phyloP scores from a whole-genome alignment of 2,888 invertebrate species.

The Oscheius myriophilus region DNA sequence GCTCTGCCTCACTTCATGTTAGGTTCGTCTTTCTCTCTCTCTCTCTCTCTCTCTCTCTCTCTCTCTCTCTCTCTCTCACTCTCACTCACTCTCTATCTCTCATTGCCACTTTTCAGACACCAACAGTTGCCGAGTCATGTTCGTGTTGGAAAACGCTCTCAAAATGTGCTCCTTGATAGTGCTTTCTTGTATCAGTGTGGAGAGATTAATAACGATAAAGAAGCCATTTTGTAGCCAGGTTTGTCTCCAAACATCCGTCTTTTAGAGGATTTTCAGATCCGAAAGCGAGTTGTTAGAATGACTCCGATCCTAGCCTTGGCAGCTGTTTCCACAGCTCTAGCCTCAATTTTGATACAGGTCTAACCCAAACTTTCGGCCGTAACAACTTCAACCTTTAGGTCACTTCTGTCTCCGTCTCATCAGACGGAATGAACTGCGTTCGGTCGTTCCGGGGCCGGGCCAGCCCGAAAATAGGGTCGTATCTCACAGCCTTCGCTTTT shows the following conservation, averaged over 20 bases:
- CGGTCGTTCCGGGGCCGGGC: slow-evolving; percentile 40
- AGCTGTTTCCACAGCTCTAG: slow-evolving; percentile 51
- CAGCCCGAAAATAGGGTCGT: slow-evolving; percentile 38
- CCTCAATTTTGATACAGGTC: slow-evolving; percentile 55
- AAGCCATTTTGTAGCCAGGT: slow-evolving; percentile 68
- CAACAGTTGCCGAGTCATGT: slow-evolving; percentile 61
- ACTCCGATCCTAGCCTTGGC: slow-evolving; percentile 63
- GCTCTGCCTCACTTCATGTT: slow-evolving; percentile 62
- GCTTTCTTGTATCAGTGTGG: slow-evolving; percentile 66
- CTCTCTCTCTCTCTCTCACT: background rate
- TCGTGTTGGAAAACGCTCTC: slow-evolving; percentile 62
- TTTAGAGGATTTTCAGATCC: too few relatives aligned
- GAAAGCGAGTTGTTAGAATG: slow-evolving; percentile 61
- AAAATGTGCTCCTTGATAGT: slow-evolving; percentile 66
- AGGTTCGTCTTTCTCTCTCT: slow-evolving; percentile 38
- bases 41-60: background rate
- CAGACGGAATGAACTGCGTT: slow-evolving; percentile 58
- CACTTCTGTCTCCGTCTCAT: slow-evolving; percentile 46
- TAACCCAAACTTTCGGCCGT: background rate
- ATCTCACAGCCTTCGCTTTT: slow-evolving; percentile 53
- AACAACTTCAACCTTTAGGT: slow-evolving; percentile 32
- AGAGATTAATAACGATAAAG: slow-evolving; percentile 66
- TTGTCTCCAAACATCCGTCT: background rate
- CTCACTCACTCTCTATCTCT: background rate
- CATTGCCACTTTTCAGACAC: slow-evolving; percentile 38